Evolutionary conservation across 2,888 invertebrate genomes (phyloP).

Genomic region (Gisinianus flammeolus): DNA sequence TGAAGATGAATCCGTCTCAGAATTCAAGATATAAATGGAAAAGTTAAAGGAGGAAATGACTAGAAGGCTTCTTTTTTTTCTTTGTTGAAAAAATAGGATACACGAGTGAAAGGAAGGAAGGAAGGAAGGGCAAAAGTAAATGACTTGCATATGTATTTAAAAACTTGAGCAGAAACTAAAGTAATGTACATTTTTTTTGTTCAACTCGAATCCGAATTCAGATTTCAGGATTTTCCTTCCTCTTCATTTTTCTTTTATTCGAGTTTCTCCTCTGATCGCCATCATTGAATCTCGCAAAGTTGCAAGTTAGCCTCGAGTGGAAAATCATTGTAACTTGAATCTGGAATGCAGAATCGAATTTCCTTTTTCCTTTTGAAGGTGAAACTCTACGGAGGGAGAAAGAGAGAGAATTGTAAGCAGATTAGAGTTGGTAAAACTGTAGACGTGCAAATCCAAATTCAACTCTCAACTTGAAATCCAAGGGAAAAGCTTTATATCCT

Average conservation of each 20-base stretch:
- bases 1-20: no score
- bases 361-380: neutral
- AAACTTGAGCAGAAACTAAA: no score
- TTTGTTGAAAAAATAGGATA: neutral
- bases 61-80: no score
- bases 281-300: neutral
- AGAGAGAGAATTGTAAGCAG: neutral
- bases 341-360: neutral
- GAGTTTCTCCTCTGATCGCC: no score
- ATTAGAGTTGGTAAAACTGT: neutral
- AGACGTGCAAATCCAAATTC: neutral
- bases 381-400: neutral
- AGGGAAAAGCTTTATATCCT: neutral
- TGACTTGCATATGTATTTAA: no score
- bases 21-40: no score
- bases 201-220: no score
- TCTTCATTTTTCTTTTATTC: neutral
- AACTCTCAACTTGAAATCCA: neutral
- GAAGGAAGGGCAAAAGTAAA: neutral
- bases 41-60: no score
- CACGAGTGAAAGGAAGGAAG: neutral
- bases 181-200: no score
- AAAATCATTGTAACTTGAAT: neutral
- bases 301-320: neutral
- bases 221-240: no score